Percentiles rank a stretch among this genome's conserved stretches.
phyloP scores from a whole-genome alignment of 2,113 vertebrate genomes.

The Pterophyllum scalare region DNA sequence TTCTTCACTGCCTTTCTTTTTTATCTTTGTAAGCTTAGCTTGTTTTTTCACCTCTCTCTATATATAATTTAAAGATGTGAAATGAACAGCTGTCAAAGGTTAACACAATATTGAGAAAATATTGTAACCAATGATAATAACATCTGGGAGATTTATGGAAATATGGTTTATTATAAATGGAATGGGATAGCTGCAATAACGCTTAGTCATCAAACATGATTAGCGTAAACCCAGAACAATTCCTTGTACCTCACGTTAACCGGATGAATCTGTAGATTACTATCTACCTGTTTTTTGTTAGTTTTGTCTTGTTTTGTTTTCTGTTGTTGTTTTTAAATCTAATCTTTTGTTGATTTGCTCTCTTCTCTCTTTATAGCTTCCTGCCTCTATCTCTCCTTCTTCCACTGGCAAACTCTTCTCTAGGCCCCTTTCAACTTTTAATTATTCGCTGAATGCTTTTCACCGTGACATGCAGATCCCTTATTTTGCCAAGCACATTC shows the following conservation, averaged over 20 bases:
- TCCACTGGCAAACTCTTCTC: conserved; percentile 23
- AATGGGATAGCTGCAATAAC: neutral
- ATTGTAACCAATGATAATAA: neutral
- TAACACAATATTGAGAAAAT: neutral
- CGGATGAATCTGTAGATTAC: neutral
- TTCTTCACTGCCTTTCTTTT: neutral
- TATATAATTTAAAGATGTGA: neutral
- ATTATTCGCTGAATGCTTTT: conserved; percentile 58
- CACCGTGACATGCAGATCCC: conserved; percentile 41
- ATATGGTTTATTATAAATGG: neutral
- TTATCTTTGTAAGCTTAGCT: neutral
- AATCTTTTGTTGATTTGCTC: neutral
- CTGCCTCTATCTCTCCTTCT: conserved; percentile 15
- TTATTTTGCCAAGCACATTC: conserved; percentile 40
- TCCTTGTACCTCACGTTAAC: neutral
- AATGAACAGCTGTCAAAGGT: neutral
- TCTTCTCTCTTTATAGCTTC: neutral
- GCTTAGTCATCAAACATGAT: neutral
- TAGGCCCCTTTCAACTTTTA: conserved; percentile 52
- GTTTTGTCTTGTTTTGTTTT: neutral
- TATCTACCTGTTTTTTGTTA: conserved; percentile 6
- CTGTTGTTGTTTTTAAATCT: neutral
- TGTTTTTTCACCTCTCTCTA: neutral
- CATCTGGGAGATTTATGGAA: neutral
- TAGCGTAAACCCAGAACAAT: neutral